These are phyloP conservation scores for Procambarus virginalis DNA, from an alignment of 1,140 invertebrate genomes.

Conservation along the genomic window DNA sequence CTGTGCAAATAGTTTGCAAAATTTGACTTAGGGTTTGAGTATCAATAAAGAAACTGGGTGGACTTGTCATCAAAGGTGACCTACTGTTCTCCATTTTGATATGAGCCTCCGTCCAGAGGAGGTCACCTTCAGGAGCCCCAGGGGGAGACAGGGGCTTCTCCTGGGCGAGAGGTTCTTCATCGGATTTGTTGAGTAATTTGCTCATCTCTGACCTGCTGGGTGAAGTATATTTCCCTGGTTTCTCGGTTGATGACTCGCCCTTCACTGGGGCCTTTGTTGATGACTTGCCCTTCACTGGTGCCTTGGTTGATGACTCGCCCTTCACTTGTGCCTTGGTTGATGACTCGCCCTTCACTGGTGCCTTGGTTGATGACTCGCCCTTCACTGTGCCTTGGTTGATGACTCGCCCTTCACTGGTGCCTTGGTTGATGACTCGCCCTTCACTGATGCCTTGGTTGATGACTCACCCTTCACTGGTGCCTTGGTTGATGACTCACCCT, in stretches of 20 bases:
- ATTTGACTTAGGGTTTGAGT: no score
- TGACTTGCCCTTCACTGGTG: no score
- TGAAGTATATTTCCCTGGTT: background rate
- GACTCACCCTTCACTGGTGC: no score
- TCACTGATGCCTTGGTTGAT: no score
- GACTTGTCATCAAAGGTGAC: background rate
- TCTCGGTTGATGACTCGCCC: no score
- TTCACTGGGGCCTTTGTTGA: no score
- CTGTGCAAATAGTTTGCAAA: background rate
- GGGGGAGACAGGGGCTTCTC: background rate
- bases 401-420: no score
- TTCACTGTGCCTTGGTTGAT: no score
- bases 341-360: no score
- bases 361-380: no score
- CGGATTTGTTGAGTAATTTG: background rate
- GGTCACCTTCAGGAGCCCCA: background rate
- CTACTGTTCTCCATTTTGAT: background rate
- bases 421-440: no score
- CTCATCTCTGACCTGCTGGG: background rate
- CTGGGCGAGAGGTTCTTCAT: background rate
- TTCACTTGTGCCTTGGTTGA: background rate
- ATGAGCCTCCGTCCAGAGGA: background rate
- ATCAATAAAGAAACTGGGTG: background rate
- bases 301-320: background rate
- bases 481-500: no score